Evolutionary conservation across 2,888 invertebrate species (phyloP).

Genomic region (Athrips mouffetella): DNA sequence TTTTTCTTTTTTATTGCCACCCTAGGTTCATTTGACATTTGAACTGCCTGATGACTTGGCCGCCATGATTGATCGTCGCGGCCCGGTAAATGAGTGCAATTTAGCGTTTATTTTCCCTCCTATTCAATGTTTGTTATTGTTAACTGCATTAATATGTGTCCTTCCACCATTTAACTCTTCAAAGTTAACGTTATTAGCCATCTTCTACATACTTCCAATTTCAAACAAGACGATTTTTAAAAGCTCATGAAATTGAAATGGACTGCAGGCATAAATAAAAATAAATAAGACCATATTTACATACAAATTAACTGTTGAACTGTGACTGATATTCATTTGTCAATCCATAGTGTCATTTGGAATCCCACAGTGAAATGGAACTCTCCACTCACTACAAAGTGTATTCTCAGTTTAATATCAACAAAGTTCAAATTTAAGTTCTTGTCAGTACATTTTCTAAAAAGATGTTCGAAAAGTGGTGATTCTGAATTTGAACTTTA

Average conservation of each 20-base stretch:
- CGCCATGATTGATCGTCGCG: constrained; percentile 73
- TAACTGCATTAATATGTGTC: constrained; percentile 44
- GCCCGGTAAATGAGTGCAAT: constrained; percentile 76
- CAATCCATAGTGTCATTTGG: constrained; percentile 67
- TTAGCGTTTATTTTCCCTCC: constrained; percentile 69
- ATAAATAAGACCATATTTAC: constrained; percentile 53
- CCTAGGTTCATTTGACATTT: constrained; percentile 77
- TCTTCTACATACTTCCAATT: background rate
- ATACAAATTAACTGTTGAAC: constrained; percentile 72
- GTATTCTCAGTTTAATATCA: constrained; percentile 26
- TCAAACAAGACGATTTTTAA: background rate
- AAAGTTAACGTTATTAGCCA: constrained; percentile 12
- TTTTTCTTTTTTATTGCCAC: constrained; percentile 74
- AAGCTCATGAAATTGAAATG: background rate
- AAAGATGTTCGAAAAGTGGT: constrained; percentile 21
- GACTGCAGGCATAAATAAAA: constrained; percentile 27
- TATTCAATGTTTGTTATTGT: constrained; percentile 65
- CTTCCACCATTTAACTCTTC: constrained; percentile 14
- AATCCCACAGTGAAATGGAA: constrained; percentile 41
- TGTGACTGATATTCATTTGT: constrained; percentile 70
- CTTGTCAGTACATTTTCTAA: constrained; percentile 17
- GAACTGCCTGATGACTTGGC: constrained; percentile 75
- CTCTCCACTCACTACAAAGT: constrained; percentile 35
- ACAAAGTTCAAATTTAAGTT: constrained; percentile 48
- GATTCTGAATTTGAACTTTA: constrained; percentile 31